Base-by-base conservation (phyloP, 1,140 invertebrate genomes). In the Papilio dardanus region DNA sequence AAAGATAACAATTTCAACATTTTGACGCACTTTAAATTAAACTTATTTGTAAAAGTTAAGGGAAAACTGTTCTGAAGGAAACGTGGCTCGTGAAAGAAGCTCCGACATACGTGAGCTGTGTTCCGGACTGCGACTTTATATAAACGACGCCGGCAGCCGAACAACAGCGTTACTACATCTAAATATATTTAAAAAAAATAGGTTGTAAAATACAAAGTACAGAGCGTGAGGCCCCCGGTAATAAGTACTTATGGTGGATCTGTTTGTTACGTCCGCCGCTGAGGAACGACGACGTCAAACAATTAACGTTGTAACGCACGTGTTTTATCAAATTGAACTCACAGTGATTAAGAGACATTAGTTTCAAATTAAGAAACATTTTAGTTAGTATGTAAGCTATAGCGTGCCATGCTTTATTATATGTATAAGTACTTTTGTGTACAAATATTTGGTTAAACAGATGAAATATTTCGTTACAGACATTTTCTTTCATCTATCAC, bases 41-140 rank as follows among this genome's bases (percentile, higher is more conserved):
- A 40, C 12, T 69, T 28, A 5, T 67, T 67, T 24, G 19, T 12
- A 28, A 24, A 40, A 21, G 10, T 40, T 12, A 68, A 24, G 40
- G 31, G 16, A 37, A 37, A 37, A 35, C 16, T 37, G 35, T 21
- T 67, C 6, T 16, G 10, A 7, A 8, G 14, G 28, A 67, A 66
- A 24, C 67, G 10, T n/a, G 42, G 35, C 67, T 33, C 67, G 67
- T 28, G 21, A 40, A 69, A 69, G 67, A 33, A 6, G 33, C 19
- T 33, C 35, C 19, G n/a, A 24, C 3, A 69, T 69, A 69, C 67
- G 67, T 28, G 7, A 69, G n/a, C 8, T 42, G 21, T 69, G 19
- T 69, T 69, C 66, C 67, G 19, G 14, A 40, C 35, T 69, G 35
- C 67, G 67, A 69, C 67, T 69, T 69, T 69, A 69, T 69, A 69